Evolutionary conservation across 2,113 vertebrate species (phyloP), one percentile per base, ranked within the genome.

Genomic region (Probosciger aterrimus): DNA sequence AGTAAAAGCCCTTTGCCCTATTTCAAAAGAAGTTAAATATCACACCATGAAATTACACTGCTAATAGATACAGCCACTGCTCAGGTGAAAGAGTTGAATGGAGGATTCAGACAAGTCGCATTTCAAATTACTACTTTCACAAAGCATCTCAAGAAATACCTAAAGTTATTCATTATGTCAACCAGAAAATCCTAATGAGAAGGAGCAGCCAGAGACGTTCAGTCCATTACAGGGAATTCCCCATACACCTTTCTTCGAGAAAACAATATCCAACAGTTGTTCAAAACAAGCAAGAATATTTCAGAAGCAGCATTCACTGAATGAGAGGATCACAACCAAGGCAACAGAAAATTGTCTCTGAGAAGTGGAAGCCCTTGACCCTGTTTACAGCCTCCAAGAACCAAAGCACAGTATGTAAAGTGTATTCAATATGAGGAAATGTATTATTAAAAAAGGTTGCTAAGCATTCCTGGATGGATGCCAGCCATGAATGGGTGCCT

Each of bases 201-300:
- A 67, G 10, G 13, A 92, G 39, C 2, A 83, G 10, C 5, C 49
- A 83, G 59, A 65, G 14, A 11, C 44, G 16, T 12, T 80, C 18
- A 81, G 10, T 33, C 20, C 18, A 6, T 30, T 76, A 46, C 88
- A 84, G 24, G 25, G 41, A 77, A 83, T 43, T 70, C 16, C 10
- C 12, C 9, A 63, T 35, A 31, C 11, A n/a, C 0, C 0, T 37
- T 86, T 4, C 14, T 71, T 33, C 30, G 18, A 60, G 35, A 73
- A 41, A 80, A 7, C 1, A 1, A 30, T 55, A 27, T 60, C 30
- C 33, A 88, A 28, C 30, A 43, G 7, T 27, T 73, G 19, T 41
- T 14, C 16, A 18, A 16, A 69, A 77, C 0, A 0, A 3, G 4
- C 7, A 80, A 88, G 47, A 69, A 30, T 12, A 22, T 18, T 65